A percentile compares a stretch with the other conserved stretches of the same genome.
phyloP scores from a whole-genome alignment of 1,140 invertebrate genomes.

The Maconellicoccus hirsutus region DNA sequence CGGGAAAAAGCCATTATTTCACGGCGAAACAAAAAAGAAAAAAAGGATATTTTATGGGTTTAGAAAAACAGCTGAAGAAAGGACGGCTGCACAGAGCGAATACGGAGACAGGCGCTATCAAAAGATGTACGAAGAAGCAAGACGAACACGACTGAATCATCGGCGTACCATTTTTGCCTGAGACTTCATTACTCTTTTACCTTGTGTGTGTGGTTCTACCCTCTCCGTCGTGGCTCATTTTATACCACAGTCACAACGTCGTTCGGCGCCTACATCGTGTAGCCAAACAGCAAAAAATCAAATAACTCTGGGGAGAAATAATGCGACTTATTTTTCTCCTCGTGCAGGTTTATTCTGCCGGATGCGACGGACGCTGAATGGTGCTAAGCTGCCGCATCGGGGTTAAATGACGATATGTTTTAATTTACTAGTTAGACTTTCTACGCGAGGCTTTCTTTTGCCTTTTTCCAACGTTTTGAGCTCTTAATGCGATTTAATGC shows the following conservation, averaged over 20 bases:
- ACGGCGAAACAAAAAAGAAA: not conserved
- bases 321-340: not conserved
- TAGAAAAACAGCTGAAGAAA: not conserved
- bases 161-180: not conserved
- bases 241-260: no score
- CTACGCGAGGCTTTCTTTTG: no score
- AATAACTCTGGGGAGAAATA: not conserved
- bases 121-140: not conserved
- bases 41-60: constrained; percentile 1
- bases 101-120: not conserved
- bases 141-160: not conserved
- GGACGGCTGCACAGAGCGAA: no score
- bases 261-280: no score
- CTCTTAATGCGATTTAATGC: no score
- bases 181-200: constrained; percentile 1
- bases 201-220: not conserved
- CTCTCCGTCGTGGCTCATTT: no score
- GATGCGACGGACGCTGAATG: no score
- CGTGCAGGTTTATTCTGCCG: not conserved
- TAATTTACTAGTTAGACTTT: no score
- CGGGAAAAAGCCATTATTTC: constrained; percentile 3
- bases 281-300: not conserved
- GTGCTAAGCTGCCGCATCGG: no score
- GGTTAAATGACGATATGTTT: no score
- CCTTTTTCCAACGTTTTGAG: no score